Evolutionary conservation across 2,888 invertebrate genomes (phyloP).

Genomic region (Thysanoteuthis rhombus): DNA sequence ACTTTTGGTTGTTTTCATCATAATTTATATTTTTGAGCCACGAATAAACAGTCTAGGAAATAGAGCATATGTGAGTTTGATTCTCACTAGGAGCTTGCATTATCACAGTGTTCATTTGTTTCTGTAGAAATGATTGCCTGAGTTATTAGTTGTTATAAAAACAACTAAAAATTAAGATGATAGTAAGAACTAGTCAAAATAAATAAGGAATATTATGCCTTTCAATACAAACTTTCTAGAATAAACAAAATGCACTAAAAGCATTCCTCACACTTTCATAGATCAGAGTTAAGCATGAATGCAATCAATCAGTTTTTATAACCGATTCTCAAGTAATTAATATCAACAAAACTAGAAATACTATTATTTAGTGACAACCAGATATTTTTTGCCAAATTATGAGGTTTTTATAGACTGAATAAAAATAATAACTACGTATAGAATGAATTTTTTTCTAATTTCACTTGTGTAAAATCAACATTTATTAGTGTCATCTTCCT

Average conservation of each 20-base stretch:
- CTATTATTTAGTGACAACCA: background rate
- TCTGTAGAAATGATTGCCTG: no score
- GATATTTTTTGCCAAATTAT: background rate
- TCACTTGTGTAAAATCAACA: background rate
- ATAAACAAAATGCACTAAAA: background rate
- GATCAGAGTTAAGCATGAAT: background rate
- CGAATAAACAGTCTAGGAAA: no score
- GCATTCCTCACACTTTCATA: background rate
- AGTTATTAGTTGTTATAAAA: no score
- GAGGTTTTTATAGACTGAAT: background rate
- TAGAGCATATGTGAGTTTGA: no score
- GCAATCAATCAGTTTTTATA: background rate
- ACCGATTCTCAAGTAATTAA: background rate
- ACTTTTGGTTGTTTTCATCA: no score
- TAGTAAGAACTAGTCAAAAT: no score
- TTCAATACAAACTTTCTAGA: background rate
- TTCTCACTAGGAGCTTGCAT: no score
- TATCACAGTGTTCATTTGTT: no score
- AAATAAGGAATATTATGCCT: no score
- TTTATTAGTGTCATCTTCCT: background rate
- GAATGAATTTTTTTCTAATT: background rate
- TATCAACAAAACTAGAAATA: background rate
- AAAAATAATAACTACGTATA: no score
- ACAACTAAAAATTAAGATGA: no score
- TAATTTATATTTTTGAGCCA: no score